Evolutionary conservation across 1,140 invertebrate species (phyloP), one percentile per base, ranked within the genome.

Genomic region (Homarus americanus): DNA sequence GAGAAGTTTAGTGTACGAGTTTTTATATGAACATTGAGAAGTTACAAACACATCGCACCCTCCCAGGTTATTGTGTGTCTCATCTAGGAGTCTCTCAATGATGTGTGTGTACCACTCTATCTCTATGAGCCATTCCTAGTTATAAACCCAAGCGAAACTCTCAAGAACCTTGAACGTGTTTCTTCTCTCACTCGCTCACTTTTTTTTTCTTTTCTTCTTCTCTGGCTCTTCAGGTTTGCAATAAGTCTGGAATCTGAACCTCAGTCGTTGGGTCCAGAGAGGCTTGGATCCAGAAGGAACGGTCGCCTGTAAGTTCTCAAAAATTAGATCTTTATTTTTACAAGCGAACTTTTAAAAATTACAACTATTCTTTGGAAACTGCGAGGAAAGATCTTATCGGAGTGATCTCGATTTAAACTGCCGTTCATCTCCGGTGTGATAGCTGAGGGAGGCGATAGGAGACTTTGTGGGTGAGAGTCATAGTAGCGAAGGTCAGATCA

Each of bases 251-350:
- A 69, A 69, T 69, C 63, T 69, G 63, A 28, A 69, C 63, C 32
- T 28, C 24, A 28, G n/a, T 69, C 63, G 63, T 69, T 69, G 63
- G 32, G 63, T 69, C 63, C 63, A 32, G n/a, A 28, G 28, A 69
- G 32, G 63, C 63, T 69, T 32, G 63, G 63, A 69, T 69, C 63
- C 63, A 69, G 63, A 69, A 69, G 63, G 63, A 69, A 69, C 63
- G 63, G 63, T 69, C 63, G 63, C 28, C 63, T 28, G 63, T 28
- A 69, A 69, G 28, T 69, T 69, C 32, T 69, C 63, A 69, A 69
- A 69, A 69, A 69, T 69, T 69, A 69, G 63, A 69, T 69, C 63
- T 69, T 69, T 69, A 69, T 69, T 69, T 69, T 69, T 69, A 69
- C 63, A 69, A 32, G n/a, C 63, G 17, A 69, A 69, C 63, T 69